Evolutionary conservation across 2,113 vertebrate genomes (phyloP).

Genomic region (Austrofundulus limnaeus): DNA sequence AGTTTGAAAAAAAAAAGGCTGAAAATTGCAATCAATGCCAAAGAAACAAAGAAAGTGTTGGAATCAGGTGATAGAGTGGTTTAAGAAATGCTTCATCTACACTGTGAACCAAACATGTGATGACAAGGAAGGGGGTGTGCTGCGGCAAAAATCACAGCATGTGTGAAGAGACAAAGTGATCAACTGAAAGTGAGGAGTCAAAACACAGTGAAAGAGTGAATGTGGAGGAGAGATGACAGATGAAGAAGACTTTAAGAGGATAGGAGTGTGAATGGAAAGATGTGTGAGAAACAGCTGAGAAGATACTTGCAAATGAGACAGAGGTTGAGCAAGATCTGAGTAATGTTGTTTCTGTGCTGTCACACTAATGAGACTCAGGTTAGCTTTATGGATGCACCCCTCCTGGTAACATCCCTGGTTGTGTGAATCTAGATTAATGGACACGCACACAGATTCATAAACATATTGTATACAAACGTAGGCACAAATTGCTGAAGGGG

Average conservation of each 20-base stretch:
- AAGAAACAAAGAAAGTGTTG: neutral
- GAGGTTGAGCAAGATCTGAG: slow-evolving; percentile 40
- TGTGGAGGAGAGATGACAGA: slow-evolving; percentile 7
- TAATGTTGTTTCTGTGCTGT: slow-evolving; percentile 40
- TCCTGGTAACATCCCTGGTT: slow-evolving; percentile 24
- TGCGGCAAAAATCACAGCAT: slow-evolving; percentile 6
- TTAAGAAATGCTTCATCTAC: slow-evolving; percentile 17
- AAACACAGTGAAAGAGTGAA: slow-evolving; percentile 10
- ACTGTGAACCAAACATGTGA: neutral
- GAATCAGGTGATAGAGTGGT: slow-evolving; percentile 4
- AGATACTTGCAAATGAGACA: slow-evolving; percentile 18
- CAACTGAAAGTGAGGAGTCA: slow-evolving; percentile 30
- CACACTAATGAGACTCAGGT: slow-evolving; percentile 47
- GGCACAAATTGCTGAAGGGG: slow-evolving; percentile 26
- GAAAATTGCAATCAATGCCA: slow-evolving; percentile 8
- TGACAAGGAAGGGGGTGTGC: slow-evolving; percentile 11
- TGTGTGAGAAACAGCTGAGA: neutral
- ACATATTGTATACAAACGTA: slow-evolving; percentile 21
- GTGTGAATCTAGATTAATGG: slow-evolving; percentile 33
- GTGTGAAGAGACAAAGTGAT: slow-evolving; percentile 23
- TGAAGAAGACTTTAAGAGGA: neutral
- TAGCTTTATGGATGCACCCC: slow-evolving; percentile 46
- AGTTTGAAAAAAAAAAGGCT: slow-evolving; percentile 3
- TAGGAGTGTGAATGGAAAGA: slow-evolving; percentile 1
- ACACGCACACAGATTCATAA: slow-evolving; percentile 13